Evolutionary conservation across 1,140 invertebrate species (phyloP).

Genomic region (Papilio dardanus): DNA sequence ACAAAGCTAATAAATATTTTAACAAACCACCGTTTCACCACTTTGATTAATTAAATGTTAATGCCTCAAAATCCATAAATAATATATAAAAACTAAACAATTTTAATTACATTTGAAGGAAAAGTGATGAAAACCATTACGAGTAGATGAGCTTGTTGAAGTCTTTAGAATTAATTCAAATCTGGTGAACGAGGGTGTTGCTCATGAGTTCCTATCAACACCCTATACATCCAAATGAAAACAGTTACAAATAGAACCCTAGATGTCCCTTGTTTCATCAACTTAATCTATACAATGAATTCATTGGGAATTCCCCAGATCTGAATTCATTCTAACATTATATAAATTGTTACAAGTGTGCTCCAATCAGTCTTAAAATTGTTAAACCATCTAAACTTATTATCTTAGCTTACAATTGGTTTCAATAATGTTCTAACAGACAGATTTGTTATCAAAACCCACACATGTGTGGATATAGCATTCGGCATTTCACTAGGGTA

Average conservation of each 20-base stretch:
- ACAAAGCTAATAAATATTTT: slow-evolving; percentile 20
- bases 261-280: too few species aligned
- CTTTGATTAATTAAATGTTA: neutral
- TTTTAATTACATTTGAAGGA: neutral
- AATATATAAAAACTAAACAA: neutral
- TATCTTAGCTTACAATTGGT: slow-evolving; percentile 48
- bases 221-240: too few species aligned
- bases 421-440: slow-evolving; percentile 71
- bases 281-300: too few species aligned
- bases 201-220: too few species aligned
- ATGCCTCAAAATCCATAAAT: neutral
- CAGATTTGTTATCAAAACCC: slow-evolving; percentile 76
- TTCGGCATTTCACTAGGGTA: slow-evolving; percentile 76
- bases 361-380: slow-evolving; percentile 32
- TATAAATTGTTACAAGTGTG: slow-evolving; percentile 28
- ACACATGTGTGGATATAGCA: slow-evolving; percentile 75
- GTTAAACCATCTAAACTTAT: slow-evolving; percentile 28
- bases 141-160: slow-evolving; percentile 4
- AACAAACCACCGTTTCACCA: neutral
- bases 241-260: too few species aligned
- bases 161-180: neutral
- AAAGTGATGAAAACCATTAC: neutral
- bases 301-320: neutral
- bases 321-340: neutral
- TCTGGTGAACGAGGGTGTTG: neutral